Evolutionary conservation across 2,888 invertebrate genomes (phyloP).

Genomic region (Bugula neritina): DNA sequence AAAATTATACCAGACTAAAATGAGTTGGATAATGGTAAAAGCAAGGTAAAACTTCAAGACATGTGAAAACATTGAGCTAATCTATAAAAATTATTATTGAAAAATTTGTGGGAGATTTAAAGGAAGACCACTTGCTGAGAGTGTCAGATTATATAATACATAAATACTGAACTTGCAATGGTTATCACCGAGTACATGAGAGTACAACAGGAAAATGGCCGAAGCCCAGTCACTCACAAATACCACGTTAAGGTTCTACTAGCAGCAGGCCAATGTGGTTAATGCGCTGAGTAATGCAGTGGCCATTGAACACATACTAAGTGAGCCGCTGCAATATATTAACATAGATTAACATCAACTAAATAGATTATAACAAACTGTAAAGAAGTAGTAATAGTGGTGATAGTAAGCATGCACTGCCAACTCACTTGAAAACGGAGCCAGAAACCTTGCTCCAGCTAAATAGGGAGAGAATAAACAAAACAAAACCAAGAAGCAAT

Average conservation of each 20-base stretch:
- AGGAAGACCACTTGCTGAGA: too few species aligned
- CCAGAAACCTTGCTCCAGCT: conserved; percentile 22
- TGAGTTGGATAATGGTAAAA: too few species aligned
- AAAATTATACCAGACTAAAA: too few species aligned
- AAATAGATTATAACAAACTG: conserved; percentile 17
- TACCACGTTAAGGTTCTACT: neutral
- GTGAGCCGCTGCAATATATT: neutral
- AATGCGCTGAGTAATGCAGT: too few species aligned
- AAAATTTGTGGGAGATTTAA: too few species aligned
- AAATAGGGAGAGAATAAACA: conserved; percentile 19
- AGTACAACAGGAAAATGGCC: too few species aligned
- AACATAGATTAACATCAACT: neutral
- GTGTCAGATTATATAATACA: too few species aligned
- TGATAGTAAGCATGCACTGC: conserved; percentile 23
- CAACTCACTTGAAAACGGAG: conserved; percentile 25
- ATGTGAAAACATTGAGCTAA: too few species aligned
- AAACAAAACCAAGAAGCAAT: neutral
- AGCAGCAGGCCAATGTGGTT: neutral
- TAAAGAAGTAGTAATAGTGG: neutral
- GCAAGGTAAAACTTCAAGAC: too few species aligned
- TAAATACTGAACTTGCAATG: too few species aligned
- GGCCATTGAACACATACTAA: neutral
- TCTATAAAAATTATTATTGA: too few species aligned
- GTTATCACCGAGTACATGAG: too few species aligned
- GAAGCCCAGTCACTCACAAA: neutral